Evolutionary conservation across 2,888 invertebrate genomes (phyloP).

Genomic region (Drosophila hamatofila): DNA sequence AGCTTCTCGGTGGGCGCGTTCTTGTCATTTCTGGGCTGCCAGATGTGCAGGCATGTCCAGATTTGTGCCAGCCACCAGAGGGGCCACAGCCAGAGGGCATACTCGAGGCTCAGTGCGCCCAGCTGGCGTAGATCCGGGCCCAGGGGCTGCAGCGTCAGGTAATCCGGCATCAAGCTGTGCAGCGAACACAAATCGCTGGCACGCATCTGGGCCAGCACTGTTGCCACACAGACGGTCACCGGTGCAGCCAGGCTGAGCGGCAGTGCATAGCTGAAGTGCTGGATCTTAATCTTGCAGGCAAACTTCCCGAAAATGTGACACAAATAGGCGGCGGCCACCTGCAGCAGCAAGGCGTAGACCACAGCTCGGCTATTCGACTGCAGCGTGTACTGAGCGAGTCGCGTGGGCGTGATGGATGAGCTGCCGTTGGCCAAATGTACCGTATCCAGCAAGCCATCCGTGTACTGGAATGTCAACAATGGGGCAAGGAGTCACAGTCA

Average conservation of each 20-base stretch:
- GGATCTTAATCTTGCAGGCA: constrained; percentile 95
- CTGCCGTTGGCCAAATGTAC: constrained; percentile 42
- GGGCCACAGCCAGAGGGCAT: constrained; percentile 92
- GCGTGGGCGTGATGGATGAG: constrained; percentile 40
- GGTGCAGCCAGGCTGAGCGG: constrained; percentile 93
- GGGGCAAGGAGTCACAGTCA: neutral
- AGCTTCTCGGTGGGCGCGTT: constrained; percentile 94
- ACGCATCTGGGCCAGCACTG: constrained; percentile 89
- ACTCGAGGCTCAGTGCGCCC: constrained; percentile 87
- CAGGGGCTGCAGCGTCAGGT: constrained; percentile 94
- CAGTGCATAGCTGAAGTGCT: constrained; percentile 94
- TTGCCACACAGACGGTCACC: constrained; percentile 89
- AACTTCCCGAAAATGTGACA: constrained; percentile 91
- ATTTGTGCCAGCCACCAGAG: constrained; percentile 93
- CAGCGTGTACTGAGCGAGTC: constrained; percentile 57
- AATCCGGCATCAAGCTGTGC: constrained; percentile 90
- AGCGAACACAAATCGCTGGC: constrained; percentile 89
- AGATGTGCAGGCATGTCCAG: constrained; percentile 94
- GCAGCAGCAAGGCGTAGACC: constrained; percentile 88
- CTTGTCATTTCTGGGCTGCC: constrained; percentile 93
- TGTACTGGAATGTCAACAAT: constrained; percentile 41
- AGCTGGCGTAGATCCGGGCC: constrained; percentile 86
- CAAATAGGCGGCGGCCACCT: constrained; percentile 89
- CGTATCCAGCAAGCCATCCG: constrained; percentile 31
- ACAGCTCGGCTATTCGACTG: constrained; percentile 77